Conservation (phyloP, 2,888 invertebrate species). For the Drosophila ezoana region DNA sequence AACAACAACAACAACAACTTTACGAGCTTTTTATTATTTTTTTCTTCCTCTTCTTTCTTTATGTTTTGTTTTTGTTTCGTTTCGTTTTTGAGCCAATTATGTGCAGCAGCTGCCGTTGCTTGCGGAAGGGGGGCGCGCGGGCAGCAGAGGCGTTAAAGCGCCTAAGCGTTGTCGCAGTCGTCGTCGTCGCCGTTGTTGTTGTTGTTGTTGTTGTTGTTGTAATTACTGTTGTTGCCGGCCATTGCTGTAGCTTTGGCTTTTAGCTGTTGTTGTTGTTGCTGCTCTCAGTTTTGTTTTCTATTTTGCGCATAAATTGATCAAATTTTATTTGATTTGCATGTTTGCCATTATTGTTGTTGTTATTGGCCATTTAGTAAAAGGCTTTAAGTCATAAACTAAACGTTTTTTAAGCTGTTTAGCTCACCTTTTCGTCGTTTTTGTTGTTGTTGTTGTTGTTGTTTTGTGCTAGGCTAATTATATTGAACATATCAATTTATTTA, state of each 20-base stretch:
- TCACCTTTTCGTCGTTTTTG: neutral
- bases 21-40: conserved; percentile 64
- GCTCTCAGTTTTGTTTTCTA: conserved; percentile 46
- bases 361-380: conserved; percentile 55
- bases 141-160: conserved; percentile 52
- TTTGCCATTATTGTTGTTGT: conserved; percentile 35
- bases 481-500: conserved; percentile 52
- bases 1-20: conserved; percentile 25
- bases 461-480: conserved; percentile 51
- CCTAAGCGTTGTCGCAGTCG: conserved; percentile 45
- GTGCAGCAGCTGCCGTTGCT: conserved; percentile 72
- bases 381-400: conserved; percentile 59
- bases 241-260: conserved; percentile 28
- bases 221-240: conserved; percentile 43
- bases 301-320: conserved; percentile 64
- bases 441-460: conserved; percentile 14
- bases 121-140: conserved; percentile 28
- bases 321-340: conserved; percentile 49
- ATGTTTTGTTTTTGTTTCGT: conserved; percentile 49
- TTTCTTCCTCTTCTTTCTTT: conserved; percentile 34
- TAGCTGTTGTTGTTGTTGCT: conserved; percentile 30
- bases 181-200: conserved; percentile 27
- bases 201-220: conserved; percentile 32
- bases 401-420: conserved; percentile 44
- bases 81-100: conserved; percentile 67